phyloP scores from a whole-genome alignment of 1,140 invertebrate species.

The Diachasma alloeum region DNA sequence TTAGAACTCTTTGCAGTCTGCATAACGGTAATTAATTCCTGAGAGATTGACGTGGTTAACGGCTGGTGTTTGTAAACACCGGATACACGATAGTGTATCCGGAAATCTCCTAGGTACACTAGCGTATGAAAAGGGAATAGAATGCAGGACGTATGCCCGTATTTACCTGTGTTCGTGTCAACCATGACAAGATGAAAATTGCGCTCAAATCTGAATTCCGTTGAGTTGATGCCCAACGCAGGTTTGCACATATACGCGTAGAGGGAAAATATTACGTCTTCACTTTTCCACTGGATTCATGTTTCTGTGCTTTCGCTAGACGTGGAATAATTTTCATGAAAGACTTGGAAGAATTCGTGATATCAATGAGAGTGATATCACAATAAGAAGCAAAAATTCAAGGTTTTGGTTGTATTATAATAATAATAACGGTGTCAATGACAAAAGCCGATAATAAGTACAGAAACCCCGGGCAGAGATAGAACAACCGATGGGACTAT shows the following conservation, averaged over 20 bases:
- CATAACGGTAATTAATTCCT: neutral
- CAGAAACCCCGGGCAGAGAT: neutral
- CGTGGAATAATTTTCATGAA: neutral
- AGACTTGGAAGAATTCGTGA: neutral
- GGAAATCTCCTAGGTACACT: neutral
- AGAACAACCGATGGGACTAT: neutral
- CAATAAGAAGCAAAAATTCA: neutral
- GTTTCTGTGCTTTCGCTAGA: neutral
- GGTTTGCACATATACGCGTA: neutral
- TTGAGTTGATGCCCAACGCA: neutral
- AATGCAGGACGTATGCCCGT: neutral
- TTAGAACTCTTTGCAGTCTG: neutral
- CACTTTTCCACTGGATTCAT: neutral
- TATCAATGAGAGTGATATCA: neutral
- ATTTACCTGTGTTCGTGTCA: slow-evolving; percentile 7
- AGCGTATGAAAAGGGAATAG: neutral
- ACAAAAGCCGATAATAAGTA: neutral
- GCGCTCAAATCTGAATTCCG: neutral
- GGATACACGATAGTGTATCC: too few species aligned
- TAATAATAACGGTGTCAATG: neutral
- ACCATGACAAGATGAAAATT: slow-evolving; percentile 26
- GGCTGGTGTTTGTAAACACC: neutral
- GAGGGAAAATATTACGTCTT: neutral
- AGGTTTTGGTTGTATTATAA: neutral
- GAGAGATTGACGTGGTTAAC: neutral